Percentiles rank a stretch among this genome's conserved stretches.
phyloP scores from a whole-genome alignment of 2,888 invertebrate genomes.

The Trichogramma evanescens region DNA sequence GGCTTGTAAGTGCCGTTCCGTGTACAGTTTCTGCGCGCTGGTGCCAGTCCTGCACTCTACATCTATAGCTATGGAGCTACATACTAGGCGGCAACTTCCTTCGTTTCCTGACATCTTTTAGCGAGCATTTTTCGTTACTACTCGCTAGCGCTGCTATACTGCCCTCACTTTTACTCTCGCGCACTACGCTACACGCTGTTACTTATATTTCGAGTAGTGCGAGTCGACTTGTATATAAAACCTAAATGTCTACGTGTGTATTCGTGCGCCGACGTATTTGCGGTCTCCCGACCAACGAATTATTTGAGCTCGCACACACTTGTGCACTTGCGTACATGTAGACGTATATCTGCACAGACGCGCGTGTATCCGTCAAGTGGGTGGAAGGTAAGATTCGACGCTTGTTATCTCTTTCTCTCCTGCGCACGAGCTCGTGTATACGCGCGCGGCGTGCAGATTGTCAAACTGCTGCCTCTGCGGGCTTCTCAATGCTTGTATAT shows the following conservation, averaged over 20 bases:
- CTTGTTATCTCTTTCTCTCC: slow-evolving; percentile 2
- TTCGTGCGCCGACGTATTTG: no score
- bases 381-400: background rate
- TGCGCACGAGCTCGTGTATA: background rate
- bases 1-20: slow-evolving; percentile 46
- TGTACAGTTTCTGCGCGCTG: slow-evolving; percentile 31
- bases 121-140: background rate
- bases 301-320: background rate
- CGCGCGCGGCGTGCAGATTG: no score
- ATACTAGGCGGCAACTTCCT: no score
- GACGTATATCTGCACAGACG: background rate
- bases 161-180: background rate
- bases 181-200: slow-evolving; percentile 6
- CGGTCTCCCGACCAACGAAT: no score
- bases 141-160: background rate
- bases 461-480: no score
- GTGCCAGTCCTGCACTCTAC: background rate
- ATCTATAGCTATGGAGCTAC: background rate
- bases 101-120: no score
- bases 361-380: background rate
- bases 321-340: background rate
- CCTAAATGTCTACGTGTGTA: no score
- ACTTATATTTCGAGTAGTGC: background rate
- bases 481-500: no score
- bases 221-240: no score